Percentiles rank a stretch among this genome's conserved stretches.
Conservation (phyloP, 2,113 vertebrate genomes). For the Cavia aperea region DNA sequence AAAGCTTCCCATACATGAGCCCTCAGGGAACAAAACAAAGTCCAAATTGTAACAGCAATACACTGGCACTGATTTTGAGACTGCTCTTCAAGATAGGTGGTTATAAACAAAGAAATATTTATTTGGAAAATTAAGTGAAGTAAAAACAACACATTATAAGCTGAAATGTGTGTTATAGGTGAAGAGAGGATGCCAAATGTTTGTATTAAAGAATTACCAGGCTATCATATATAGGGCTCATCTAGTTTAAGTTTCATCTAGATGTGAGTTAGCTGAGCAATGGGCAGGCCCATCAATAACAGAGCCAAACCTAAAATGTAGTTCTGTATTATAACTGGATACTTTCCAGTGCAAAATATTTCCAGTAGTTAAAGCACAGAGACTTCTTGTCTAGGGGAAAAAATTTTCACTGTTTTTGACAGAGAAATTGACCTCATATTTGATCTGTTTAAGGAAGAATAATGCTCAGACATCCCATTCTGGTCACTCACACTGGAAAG, state of each 20-base stretch:
- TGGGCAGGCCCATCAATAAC: neutral
- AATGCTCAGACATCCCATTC: neutral
- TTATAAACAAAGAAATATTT: neutral
- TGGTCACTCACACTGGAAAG: neutral
- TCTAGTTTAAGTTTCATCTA: neutral
- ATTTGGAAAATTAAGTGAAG: conserved; percentile 20
- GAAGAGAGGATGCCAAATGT: neutral
- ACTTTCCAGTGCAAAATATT: neutral
- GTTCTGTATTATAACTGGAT: neutral
- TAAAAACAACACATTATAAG: neutral
- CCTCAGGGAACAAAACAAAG: neutral
- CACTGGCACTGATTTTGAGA: neutral
- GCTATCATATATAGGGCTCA: neutral
- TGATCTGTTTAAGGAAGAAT: neutral
- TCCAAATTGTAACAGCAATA: neutral
- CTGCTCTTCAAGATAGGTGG: neutral
- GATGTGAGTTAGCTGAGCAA: neutral
- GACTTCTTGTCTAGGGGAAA: neutral
- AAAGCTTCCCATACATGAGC: neutral
- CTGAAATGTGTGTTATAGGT: neutral
- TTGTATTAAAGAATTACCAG: neutral
- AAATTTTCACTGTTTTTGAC: neutral
- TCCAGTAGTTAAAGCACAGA: neutral
- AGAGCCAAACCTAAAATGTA: neutral
- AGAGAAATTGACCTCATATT: neutral